Base-by-base conservation (phyloP, 2,113 vertebrate genomes). In the Megaceryle torquata region DNA sequence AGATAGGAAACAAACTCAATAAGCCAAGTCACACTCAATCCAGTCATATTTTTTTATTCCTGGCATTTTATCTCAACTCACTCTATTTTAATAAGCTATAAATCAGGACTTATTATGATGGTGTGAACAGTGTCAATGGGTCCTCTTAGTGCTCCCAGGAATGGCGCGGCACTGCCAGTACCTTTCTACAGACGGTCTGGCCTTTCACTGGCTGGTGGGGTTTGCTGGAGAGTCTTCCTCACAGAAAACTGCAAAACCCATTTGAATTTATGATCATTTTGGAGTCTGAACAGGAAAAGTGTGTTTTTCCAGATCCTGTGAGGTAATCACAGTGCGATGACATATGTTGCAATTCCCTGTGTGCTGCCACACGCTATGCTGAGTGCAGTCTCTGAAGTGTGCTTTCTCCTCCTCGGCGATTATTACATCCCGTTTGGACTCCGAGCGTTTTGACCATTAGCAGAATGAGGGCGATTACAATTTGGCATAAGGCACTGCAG, bases 1-100 rank as follows among this genome's bases (percentile, higher is more conserved):
- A 92, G 95, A 96, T 88, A 91, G 92, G 95, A 96, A 96, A 96
- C 95, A 95, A 95, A 85, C 92, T 90, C 93, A 90, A 88, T 92
- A 94, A 96, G 95, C 96, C 95, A 96, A 96, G 90, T 91, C 94
- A 82, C 91, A 88, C 96, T 94, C 53, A 13, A 93, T 88, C 88
- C 74, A 82, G 80, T 92, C 86, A 17, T 85, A 46, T 83, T 92
- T 97, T 82, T 95, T 95, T 96, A 92, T 93, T 93, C 81, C 93
- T 94, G 93, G 96, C 93, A 87, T 94, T 96, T 92, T 96, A 91
- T 95, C 91, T 92, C 91, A 26, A 22, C 81, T 90, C 69, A 16
- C 60, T 90, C 86, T 88, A 39, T 88, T 94, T 95, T 90, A 94
- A 94, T 93, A 92, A 93, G 83, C 86, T 15, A 21, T 94, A 95